Conservation (phyloP, 2,797 vertebrate genomes). For the Nothura maculosa region DNA sequence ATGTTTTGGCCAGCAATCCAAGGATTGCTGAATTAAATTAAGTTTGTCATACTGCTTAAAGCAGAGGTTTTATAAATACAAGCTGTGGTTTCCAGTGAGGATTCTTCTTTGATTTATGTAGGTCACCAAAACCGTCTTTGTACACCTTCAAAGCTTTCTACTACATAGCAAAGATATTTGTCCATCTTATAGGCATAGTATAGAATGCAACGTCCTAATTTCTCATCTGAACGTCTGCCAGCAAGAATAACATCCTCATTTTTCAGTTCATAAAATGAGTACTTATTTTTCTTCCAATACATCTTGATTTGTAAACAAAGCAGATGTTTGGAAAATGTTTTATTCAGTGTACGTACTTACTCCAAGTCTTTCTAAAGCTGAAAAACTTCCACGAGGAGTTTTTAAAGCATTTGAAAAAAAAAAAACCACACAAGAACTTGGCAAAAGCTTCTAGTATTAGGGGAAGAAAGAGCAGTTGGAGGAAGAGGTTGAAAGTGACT, state of each 20-base stretch:
- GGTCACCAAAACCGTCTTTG: constrained; percentile 20
- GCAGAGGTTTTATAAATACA: background rate
- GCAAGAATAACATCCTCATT: background rate
- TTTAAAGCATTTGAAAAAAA: background rate
- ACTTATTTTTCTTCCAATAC: background rate
- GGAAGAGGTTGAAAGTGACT: background rate
- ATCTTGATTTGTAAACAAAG: background rate
- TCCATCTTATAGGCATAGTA: background rate
- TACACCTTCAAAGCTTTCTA: constrained; percentile 10
- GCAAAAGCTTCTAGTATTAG: background rate
- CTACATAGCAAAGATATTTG: background rate
- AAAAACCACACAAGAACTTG: no score
- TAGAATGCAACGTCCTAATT: background rate
- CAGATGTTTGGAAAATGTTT: background rate
- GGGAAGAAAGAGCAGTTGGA: background rate
- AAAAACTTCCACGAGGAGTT: background rate
- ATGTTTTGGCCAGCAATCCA: background rate
- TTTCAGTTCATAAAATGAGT: background rate
- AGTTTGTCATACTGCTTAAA: background rate
- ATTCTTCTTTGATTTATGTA: constrained; percentile 41
- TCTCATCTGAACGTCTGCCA: background rate
- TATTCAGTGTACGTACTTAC: background rate
- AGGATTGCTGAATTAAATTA: background rate
- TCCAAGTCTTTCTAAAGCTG: background rate
- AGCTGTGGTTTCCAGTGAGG: background rate